Base-by-base conservation (phyloP, 1,140 invertebrate genomes). In the Brachionus asplanchnoidis region DNA sequence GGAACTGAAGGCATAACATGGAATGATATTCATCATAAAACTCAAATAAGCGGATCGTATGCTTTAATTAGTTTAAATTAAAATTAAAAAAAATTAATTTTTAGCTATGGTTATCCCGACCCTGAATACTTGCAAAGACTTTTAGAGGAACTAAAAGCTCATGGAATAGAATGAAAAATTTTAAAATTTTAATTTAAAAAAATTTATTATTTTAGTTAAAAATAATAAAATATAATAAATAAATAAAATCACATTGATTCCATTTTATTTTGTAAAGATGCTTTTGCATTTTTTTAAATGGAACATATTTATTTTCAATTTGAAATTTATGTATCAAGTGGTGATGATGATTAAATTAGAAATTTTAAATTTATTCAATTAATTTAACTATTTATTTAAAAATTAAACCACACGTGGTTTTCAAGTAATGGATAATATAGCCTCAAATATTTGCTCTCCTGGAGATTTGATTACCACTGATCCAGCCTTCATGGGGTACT, bases 11-110 rank as follows among this genome's bases (percentile, higher is more conserved):
- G 95, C 89, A 93, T 95, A 20, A 93, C 94, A 12, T 96, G 95
- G 95, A 95, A 95, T 89, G 93, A 93, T 87, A 94, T 95, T 80
- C 94, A 95, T 87, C 94, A 95, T 87, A 95, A 95, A 89, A 95
- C 94, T 14, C 86, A 85, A 11, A 50, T 84, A 20, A 2, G 7
- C 73, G 87, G 87, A 40, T 85, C 86, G 23, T 85, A 78, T 6
- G 84, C 20, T 40, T 56, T 8, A 4, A 26, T 28, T 36, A 78
- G 4, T 14, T 78, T 23, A 11, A 32, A 53, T 53, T n/a, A 17
- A n/a, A 5, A 14, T 78, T n/a, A 93, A 93, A 88, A 91, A 93
- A 14, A 91, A 90, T 5, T 91, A 90, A 26, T 90, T 26, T 90
- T 88, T 70, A 91, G 91, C 4, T 92, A 93, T 87, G 93, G 93